Evolutionary conservation across 2,797 vertebrate genomes (phyloP), one percentile per base, ranked within the genome.

Genomic region (Tapirus indicus): DNA sequence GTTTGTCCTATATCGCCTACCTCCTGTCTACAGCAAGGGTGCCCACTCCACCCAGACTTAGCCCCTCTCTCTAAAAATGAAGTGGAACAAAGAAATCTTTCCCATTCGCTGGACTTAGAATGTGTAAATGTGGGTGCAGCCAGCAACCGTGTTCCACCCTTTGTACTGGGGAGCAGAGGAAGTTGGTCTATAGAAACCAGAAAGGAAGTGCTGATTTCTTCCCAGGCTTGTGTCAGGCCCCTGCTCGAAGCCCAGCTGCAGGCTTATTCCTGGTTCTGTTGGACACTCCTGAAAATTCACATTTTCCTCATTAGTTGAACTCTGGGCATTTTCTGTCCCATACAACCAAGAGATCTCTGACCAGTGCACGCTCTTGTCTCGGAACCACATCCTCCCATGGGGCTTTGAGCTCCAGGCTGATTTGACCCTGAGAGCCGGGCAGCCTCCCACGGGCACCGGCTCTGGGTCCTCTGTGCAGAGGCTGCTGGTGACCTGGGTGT

Each of bases 401-500:
- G 18, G 12, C 16, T 27, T 17, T 14, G 38, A n/a, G n/a, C 47
- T 62, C 54, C 47, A 6, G 16, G 79, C 38, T 6, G 16, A 12
- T 13, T 7, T 54, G 13, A 52, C 49, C 17, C 41, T 5, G 2
- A 93, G 54, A 23, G 25, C 1, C 41, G 60, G 29, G 20, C 38
- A 32, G 64, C 17, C 21, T 62, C 52, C 56, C 44, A 1, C 6
- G 29, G 25, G 23, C 32, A 0, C 54, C 27, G 58, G 54, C 60
- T 44, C 49, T 8, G n/a, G 6, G 69, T 7, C 66, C 68, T 88
- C n/a, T 25, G 3, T 1, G 35, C 25, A 44, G 49, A 87, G 44
- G 16, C 18, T 29, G 27, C 12, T 0, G 14, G 62, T 2, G 0
- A 32, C 16, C 0, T 5, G 7, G 25, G 54, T 49, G 13, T 62